These are phyloP conservation scores for Cepaea nemoralis DNA, from an alignment of 1,140 invertebrate species.

Conservation along the genomic window DNA sequence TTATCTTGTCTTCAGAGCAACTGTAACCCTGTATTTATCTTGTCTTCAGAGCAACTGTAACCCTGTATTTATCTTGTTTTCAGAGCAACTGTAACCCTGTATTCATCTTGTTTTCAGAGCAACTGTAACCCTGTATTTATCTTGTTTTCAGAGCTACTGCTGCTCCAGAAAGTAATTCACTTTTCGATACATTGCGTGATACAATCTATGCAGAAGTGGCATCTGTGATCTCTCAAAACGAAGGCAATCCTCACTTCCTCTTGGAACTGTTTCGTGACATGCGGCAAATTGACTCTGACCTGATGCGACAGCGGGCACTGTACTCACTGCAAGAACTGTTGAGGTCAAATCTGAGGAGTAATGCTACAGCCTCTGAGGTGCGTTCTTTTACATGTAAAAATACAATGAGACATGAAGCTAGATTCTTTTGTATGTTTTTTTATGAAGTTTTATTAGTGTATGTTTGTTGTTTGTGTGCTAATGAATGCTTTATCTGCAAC, in stretches of 20 bases:
- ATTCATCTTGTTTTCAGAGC: slow-evolving; percentile 48
- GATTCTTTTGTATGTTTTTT: too few relatives aligned
- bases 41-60: too few relatives aligned
- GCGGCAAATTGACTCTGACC: slow-evolving; percentile 67
- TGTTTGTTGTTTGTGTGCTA: too few relatives aligned
- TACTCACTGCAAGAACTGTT: slow-evolving; percentile 67
- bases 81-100: background rate
- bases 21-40: too few relatives aligned
- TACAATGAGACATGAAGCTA: too few relatives aligned
- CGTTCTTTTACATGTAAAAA: too few relatives aligned
- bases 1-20: too few relatives aligned
- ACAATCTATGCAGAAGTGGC: slow-evolving; percentile 72
- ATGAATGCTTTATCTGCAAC: too few relatives aligned
- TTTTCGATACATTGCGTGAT: slow-evolving; percentile 70
- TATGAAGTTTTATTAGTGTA: too few relatives aligned
- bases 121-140: too few relatives aligned
- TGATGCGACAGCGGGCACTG: slow-evolving; percentile 66
- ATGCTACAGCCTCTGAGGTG: background rate
- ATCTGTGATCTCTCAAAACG: slow-evolving; percentile 72
- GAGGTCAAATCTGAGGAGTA: slow-evolving; percentile 18
- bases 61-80: too few relatives aligned
- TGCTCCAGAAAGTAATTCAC: slow-evolving; percentile 54
- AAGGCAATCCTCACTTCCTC: slow-evolving; percentile 70
- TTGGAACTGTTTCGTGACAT: slow-evolving; percentile 70
- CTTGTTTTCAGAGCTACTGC: too few relatives aligned